phyloP scores from a whole-genome alignment of 1,140 invertebrate genomes.

The Drosophila lowei region DNA sequence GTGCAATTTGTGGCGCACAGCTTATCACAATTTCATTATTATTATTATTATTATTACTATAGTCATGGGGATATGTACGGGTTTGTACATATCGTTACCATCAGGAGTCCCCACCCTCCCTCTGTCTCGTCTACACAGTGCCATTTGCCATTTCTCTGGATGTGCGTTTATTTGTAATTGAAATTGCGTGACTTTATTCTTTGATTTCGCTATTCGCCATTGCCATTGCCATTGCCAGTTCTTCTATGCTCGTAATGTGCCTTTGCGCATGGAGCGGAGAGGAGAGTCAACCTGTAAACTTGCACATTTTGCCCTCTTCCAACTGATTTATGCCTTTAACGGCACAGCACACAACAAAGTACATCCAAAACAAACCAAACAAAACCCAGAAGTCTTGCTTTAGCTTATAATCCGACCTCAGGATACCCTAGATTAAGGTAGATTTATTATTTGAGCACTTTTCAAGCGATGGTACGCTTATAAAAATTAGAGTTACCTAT shows the following conservation, averaged over 20 bases:
- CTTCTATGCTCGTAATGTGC: constrained; percentile 43
- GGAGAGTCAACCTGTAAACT: constrained; percentile 40
- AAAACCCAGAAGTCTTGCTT: too few species aligned
- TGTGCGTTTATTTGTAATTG: constrained; percentile 72
- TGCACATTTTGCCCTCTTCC: constrained; percentile 54
- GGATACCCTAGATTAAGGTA: too few species aligned
- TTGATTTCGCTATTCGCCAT: constrained; percentile 64
- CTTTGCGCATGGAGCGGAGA: constrained; percentile 12
- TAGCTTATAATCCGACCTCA: too few species aligned
- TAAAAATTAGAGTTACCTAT: too few species aligned
- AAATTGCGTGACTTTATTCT: constrained; percentile 81
- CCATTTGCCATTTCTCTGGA: constrained; percentile 37
- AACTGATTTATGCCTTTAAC: constrained; percentile 54
- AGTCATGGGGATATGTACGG: constrained; percentile 3
- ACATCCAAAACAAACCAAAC: constrained; percentile 6
- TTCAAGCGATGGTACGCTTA: too few species aligned
- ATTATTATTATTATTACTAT: constrained; percentile 58
- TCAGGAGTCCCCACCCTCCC: constrained; percentile 5
- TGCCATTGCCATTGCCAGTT: constrained; percentile 38
- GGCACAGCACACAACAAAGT: constrained; percentile 29
- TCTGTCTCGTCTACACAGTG: too few species aligned
- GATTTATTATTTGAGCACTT: too few species aligned
- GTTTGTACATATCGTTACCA: constrained; percentile 13
- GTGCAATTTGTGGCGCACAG: constrained; percentile 78
- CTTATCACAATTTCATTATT: constrained; percentile 80